Conservation (phyloP, 64 coral and sea anemone species). For the Pocillopora damicornis region DNA sequence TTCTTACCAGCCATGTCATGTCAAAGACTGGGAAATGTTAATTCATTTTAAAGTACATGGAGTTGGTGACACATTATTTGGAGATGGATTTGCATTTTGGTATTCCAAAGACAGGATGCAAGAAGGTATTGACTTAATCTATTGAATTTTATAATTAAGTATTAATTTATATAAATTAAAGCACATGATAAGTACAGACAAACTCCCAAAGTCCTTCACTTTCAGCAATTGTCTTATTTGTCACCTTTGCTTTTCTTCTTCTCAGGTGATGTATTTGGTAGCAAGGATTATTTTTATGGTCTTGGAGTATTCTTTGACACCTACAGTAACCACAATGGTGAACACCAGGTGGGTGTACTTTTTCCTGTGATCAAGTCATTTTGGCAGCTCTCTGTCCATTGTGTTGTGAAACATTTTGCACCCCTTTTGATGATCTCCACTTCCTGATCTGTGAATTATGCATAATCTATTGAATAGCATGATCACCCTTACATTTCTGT, state of each 20-base stretch:
- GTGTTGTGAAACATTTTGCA: not conserved
- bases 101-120: slow-evolving; percentile 80
- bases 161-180: not conserved
- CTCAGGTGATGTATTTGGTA: slow-evolving; percentile 84
- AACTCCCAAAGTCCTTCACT: not conserved
- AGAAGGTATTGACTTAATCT: slow-evolving; percentile 31
- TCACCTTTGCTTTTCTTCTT: not conserved
- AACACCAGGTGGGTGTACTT: slow-evolving; percentile 68
- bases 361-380: not conserved
- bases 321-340: slow-evolving; percentile 93
- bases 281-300: slow-evolving; percentile 81
- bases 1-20: slow-evolving; percentile 59
- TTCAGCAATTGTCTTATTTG: not conserved
- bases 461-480: slow-evolving; percentile 42
- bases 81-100: slow-evolving; percentile 96
- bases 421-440: not conserved
- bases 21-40: slow-evolving; percentile 89
- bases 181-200: not conserved
- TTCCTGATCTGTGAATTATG: not conserved
- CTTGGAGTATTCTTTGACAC: slow-evolving; percentile 96
- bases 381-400: not conserved
- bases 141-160: not conserved
- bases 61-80: slow-evolving; percentile 69
- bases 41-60: slow-evolving; percentile 94
- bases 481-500: slow-evolving; percentile 94